Percentiles rank a stretch among this genome's conserved stretches.
phyloP scores from a whole-genome alignment of 2,113 vertebrate species.

The Peromyscus californicus region DNA sequence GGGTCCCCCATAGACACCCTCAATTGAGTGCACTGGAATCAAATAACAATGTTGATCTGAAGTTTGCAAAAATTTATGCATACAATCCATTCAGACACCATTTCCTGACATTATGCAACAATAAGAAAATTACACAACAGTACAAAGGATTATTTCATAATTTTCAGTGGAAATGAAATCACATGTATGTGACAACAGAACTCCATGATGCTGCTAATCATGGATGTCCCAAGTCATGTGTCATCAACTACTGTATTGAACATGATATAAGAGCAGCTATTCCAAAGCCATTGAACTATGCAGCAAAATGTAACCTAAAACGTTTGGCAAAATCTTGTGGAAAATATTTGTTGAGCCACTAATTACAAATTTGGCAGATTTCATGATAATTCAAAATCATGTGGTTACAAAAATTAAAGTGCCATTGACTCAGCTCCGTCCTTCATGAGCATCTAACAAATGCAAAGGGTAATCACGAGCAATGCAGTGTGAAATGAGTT shows the following conservation, averaged over 20 bases:
- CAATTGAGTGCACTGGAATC: neutral
- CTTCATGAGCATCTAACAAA: neutral
- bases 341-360: neutral
- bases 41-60: slow-evolving; percentile 23
- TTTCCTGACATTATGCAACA: slow-evolving; percentile 1
- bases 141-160: neutral
- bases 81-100: neutral
- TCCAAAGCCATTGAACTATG: slow-evolving; percentile 8
- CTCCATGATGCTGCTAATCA: slow-evolving; percentile 4
- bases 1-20: neutral
- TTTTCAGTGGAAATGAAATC: neutral
- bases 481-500: neutral
- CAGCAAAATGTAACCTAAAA: slow-evolving; percentile 8
- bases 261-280: slow-evolving; percentile 9
- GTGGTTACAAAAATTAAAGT: neutral
- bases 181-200: neutral
- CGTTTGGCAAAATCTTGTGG: slow-evolving; percentile 39
- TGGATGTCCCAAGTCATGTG: slow-evolving; percentile 46
- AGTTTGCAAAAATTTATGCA: neutral
- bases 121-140: neutral
- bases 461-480: neutral
- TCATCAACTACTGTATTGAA: slow-evolving; percentile 52
- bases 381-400: neutral
- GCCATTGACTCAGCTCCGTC: neutral
- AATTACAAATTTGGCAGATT: neutral